A percentile compares a stretch with the other conserved stretches of the same genome.
Evolutionary conservation across 2,888 invertebrate species (phyloP).

Genomic region (Hedya salicella): DNA sequence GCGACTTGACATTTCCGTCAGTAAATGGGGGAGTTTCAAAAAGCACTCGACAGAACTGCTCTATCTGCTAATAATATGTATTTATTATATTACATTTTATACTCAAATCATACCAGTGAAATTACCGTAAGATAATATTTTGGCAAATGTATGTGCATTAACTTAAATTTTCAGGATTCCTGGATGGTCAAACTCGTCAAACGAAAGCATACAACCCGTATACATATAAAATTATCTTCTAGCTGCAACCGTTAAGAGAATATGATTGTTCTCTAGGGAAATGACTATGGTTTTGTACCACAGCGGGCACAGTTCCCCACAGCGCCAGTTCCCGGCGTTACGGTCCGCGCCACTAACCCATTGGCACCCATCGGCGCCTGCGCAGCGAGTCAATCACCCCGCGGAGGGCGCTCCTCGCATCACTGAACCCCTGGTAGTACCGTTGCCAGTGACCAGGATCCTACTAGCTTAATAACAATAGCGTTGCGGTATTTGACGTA

Average conservation of each 20-base stretch:
- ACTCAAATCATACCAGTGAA: too few species aligned
- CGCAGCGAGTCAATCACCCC: conserved; percentile 38
- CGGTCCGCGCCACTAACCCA: conserved; percentile 43
- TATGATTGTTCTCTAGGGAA: conserved; percentile 14
- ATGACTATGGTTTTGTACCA: conserved; percentile 6
- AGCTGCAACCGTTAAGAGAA: conserved; percentile 12
- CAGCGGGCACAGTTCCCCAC: conserved; percentile 32
- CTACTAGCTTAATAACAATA: neutral
- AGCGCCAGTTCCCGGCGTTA: conserved; percentile 34
- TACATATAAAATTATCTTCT: too few species aligned
- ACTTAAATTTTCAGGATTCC: too few species aligned
- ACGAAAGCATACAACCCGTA: too few species aligned
- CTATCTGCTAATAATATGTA: too few species aligned
- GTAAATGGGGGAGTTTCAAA: conserved; percentile 15
- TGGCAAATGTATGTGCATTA: too few species aligned
- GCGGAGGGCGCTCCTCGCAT: neutral
- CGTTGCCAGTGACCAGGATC: neutral
- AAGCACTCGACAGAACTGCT: neutral
- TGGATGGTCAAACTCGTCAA: too few species aligned
- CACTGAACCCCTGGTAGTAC: conserved; percentile 17
- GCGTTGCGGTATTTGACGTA: too few species aligned
- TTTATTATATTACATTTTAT: too few species aligned
- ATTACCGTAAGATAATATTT: too few species aligned
- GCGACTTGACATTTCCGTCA: conserved; percentile 6
- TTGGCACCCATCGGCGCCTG: conserved; percentile 38